phyloP scores from a whole-genome alignment of 2,888 invertebrate species.

The Uloborus plumipes region DNA sequence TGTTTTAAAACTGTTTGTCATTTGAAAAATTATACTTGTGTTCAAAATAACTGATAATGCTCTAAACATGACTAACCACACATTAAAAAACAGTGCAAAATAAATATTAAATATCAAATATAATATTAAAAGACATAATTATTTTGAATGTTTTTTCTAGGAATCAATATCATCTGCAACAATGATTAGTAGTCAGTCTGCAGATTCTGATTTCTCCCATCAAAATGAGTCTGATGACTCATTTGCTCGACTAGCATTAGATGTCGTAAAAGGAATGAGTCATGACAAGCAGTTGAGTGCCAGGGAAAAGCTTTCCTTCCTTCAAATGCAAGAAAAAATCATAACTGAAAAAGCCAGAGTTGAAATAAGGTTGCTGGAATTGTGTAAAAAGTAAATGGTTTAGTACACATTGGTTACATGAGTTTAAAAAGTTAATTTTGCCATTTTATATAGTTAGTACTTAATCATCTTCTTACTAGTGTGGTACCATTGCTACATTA shows the following conservation, averaged over 20 bases:
- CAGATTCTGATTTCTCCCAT: slow-evolving; percentile 14
- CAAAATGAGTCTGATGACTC: slow-evolving; percentile 68
- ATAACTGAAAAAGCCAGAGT: slow-evolving; percentile 79
- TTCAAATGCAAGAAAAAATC: slow-evolving; percentile 79
- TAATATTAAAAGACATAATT: too few species aligned
- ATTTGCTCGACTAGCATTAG: slow-evolving; percentile 71
- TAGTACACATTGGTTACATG: too few species aligned
- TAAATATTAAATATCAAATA: too few species aligned
- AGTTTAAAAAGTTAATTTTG: too few species aligned
- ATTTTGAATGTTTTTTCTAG: slow-evolving; percentile 25
- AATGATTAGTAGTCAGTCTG: slow-evolving; percentile 29
- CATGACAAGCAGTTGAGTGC: slow-evolving; percentile 79
- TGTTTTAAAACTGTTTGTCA: too few species aligned
- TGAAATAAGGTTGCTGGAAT: slow-evolving; percentile 78
- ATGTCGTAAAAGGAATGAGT: slow-evolving; percentile 74
- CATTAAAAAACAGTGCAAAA: too few species aligned
- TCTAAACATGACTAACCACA: too few species aligned
- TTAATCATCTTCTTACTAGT: too few species aligned
- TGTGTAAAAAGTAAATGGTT: slow-evolving; percentile 75
- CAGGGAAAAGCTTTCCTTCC: slow-evolving; percentile 78
- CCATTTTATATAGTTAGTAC: too few species aligned
- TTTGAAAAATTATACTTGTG: too few species aligned
- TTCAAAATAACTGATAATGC: too few species aligned
- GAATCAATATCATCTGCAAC: slow-evolving; percentile 46
- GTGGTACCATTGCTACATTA: too few species aligned